Conservation (phyloP, 2,888 invertebrate genomes). For the Troides helena region DNA sequence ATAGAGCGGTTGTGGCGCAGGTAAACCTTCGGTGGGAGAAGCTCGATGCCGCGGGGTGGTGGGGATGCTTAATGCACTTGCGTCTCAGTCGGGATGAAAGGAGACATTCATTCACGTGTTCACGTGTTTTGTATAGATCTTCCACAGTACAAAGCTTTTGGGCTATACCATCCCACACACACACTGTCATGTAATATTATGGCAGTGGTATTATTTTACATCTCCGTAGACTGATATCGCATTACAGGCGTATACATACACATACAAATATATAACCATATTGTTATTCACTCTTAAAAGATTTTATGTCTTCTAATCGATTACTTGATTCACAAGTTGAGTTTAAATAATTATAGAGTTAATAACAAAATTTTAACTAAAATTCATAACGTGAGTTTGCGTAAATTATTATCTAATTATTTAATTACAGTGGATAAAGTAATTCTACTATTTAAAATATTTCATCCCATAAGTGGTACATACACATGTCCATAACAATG, state of each 20-base stretch:
- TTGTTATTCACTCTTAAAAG: background rate
- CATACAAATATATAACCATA: background rate
- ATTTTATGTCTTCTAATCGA: no score
- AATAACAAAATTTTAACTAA: no score
- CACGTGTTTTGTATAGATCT: conserved; percentile 35
- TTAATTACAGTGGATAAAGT: background rate
- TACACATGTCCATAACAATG: no score
- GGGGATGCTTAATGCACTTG: conserved; percentile 59
- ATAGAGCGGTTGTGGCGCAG: conserved; percentile 56
- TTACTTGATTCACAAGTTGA: no score
- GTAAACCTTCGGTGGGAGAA: conserved; percentile 58
- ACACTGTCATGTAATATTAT: conserved; percentile 17
- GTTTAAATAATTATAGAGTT: no score
- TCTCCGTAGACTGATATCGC: conserved; percentile 8
- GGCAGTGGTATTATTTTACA: conserved; percentile 22
- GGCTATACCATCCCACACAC: conserved; percentile 27
- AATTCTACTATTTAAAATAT: no score
- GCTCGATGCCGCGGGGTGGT: conserved; percentile 34
- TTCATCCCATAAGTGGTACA: no score
- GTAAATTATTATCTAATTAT: background rate
- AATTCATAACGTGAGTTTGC: no score
- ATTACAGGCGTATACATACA: conserved; percentile 7
- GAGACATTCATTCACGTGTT: conserved; percentile 39
- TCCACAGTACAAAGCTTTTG: conserved; percentile 30
- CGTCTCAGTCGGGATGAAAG: conserved; percentile 45